Evolutionary conservation across 2,113 vertebrate genomes (phyloP), one percentile per base, ranked within the genome.

Genomic region (Pimephales promelas): DNA sequence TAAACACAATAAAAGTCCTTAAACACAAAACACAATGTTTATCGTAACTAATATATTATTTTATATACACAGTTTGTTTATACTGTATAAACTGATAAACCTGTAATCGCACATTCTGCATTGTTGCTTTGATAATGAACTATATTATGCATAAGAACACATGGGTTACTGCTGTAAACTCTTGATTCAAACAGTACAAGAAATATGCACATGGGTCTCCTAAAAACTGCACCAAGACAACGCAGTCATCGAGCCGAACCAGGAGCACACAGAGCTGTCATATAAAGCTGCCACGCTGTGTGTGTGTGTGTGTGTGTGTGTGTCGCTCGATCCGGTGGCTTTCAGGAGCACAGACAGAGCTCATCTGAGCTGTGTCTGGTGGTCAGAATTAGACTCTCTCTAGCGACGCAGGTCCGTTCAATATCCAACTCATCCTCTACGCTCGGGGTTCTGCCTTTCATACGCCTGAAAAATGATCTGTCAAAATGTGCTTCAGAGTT

Each of bases 401-500:
- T 79, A 52, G 80, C 83, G 83, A 66, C 45, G 49, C 61, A 81
- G 56, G 57, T 78, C 83, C 66, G 79, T 81, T 79, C 84, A 76
- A 79, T 87, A 86, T 86, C 72, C 84, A 20, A 36, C 79, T 87
- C 85, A 81, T 78, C 64, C 70, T 84, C 71, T 85, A 84, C 83
- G 82, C 62, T 26, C 82, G 82, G 86, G 88, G 80, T 90, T 89
- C 85, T 88, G 84, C 79, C 86, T 89, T 89, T 90, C 87, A 90
- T 84, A 82, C 79, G 77, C 40, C 72, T 89, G 84, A 87, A 90
- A 90, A 74, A 87, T 85, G 83, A 90, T 88, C 87, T 88, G 82
- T 85, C 85, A 87, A 66, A 83, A 83, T 74, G 36, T 59, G 75
- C 72, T 76, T 87, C 45, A 89, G 87, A 88, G 74, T 89, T 81